Conservation (phyloP, 2,113 vertebrate genomes). For the Orcinus orca region DNA sequence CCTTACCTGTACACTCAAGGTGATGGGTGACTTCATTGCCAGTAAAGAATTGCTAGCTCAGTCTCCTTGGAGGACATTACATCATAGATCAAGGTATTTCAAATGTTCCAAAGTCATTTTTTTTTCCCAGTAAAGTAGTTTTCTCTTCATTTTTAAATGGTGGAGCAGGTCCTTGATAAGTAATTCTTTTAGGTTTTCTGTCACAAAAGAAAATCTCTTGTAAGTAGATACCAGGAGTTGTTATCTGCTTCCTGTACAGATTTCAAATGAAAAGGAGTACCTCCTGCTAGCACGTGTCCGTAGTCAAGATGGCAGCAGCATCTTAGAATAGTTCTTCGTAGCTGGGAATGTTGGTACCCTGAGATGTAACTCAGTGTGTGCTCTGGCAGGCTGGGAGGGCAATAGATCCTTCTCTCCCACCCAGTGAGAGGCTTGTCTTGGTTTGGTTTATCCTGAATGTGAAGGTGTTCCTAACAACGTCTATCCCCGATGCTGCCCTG, state of each 20-base stretch:
- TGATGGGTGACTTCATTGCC: slow-evolving; percentile 61
- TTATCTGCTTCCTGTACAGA: neutral
- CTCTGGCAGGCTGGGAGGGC: neutral
- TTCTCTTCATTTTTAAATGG: slow-evolving; percentile 47
- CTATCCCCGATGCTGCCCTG: neutral
- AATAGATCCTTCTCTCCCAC: neutral
- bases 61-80: slow-evolving; percentile 48
- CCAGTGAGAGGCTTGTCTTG: neutral
- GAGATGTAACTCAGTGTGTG: neutral
- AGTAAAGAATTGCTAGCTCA: slow-evolving; percentile 49
- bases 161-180: slow-evolving; percentile 49
- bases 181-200: slow-evolving; percentile 41
- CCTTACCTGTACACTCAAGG: slow-evolving; percentile 57
- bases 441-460: neutral
- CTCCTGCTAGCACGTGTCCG: neutral
- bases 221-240: neutral
- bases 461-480: neutral
- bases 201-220: slow-evolving; percentile 26
- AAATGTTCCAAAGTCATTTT: slow-evolving; percentile 51
- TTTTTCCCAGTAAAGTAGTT: slow-evolving; percentile 36
- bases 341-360: neutral
- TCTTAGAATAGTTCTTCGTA: neutral
- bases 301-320: neutral
- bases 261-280: neutral
- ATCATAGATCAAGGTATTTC: slow-evolving; percentile 68